Conservation (phyloP, 1,140 invertebrate genomes). For the Acromyrmex charruanus region DNA sequence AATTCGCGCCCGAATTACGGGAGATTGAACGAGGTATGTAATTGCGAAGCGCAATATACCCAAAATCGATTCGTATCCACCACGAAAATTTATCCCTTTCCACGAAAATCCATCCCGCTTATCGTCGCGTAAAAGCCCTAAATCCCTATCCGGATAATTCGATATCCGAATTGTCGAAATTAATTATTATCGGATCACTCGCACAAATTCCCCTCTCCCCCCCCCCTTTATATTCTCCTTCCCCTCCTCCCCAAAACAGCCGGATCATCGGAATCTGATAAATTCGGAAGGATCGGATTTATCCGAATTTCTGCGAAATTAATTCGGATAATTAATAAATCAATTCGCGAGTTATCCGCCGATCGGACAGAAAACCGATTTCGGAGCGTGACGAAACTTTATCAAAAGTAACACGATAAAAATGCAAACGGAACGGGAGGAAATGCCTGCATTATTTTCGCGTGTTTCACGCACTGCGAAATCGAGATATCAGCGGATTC, state of each 20-base stretch:
- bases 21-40: not conserved
- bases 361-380: conserved; percentile 21
- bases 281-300: conserved; percentile 16
- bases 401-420: not conserved
- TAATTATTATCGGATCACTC: conserved; percentile 30
- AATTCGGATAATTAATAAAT: conserved; percentile 39
- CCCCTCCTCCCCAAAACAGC: not conserved
- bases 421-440: not conserved
- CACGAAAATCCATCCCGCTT: not conserved
- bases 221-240: not conserved
- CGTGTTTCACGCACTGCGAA: not conserved
- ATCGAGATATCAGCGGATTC: conserved; percentile 14
- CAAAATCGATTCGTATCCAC: conserved; percentile 1
- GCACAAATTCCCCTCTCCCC: not conserved
- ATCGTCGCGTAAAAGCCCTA: conserved; percentile 3
- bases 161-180: conserved; percentile 38
- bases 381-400: conserved; percentile 4
- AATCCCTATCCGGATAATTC: conserved; percentile 10
- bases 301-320: conserved; percentile 30
- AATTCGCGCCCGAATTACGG: not conserved
- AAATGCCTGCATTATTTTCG: not conserved
- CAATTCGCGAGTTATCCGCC: conserved; percentile 21
- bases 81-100: not conserved
- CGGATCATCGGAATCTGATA: conserved; percentile 41
- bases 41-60: not conserved